phyloP scores from a whole-genome alignment of 2,797 vertebrate genomes.

The Bovichtus variegatus region DNA sequence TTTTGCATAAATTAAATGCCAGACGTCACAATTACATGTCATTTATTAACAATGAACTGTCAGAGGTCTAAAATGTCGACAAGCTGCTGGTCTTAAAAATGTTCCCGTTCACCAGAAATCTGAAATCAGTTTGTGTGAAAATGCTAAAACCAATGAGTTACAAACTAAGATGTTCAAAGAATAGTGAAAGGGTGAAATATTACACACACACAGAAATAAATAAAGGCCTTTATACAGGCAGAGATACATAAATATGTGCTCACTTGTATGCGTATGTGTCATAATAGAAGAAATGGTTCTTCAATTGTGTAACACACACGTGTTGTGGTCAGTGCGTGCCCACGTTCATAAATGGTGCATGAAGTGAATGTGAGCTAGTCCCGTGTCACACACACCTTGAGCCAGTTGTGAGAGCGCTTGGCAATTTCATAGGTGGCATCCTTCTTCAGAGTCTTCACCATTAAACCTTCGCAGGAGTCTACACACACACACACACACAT shows the following conservation, averaged over 20 bases:
- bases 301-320: neutral
- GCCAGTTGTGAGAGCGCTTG: constrained; percentile 95
- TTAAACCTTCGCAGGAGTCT: constrained; percentile 95
- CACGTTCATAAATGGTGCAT: fast-evolving
- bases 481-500: constrained; percentile 43
- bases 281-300: neutral
- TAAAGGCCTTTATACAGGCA: neutral
- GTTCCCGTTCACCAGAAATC: constrained; percentile 5
- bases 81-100: neutral
- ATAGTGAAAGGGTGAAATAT: neutral
- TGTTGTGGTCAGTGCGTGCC: neutral
- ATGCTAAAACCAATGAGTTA: neutral
- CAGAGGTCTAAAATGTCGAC: constrained; percentile 4
- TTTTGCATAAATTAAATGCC: constrained; percentile 8
- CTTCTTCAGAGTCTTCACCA: constrained; percentile 94
- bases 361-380: neutral
- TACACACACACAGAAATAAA: neutral
- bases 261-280: neutral
- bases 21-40: neutral
- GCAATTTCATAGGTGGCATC: constrained; percentile 95
- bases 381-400: constrained; percentile 86
- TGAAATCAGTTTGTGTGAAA: neutral
- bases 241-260: neutral
- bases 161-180: neutral
- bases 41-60: constrained; percentile 9